Percentiles rank a stretch among this genome's conserved stretches.
Evolutionary conservation across 2,113 vertebrate genomes (phyloP).

Genomic region (Oryzias celebensis): DNA sequence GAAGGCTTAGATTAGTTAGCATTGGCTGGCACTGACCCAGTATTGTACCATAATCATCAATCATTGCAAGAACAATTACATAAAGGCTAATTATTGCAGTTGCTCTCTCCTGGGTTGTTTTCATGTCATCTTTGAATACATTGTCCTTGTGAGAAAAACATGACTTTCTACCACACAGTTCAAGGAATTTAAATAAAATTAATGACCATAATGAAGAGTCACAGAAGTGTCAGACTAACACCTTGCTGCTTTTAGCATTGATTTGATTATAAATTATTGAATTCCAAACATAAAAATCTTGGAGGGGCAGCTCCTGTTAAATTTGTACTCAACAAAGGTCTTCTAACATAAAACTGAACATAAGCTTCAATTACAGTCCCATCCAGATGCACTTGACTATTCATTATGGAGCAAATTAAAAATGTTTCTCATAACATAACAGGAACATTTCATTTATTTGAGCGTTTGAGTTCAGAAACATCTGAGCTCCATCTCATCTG

Average conservation of each 20-base stretch:
- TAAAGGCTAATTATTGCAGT: no score
- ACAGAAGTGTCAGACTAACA: neutral
- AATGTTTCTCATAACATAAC: neutral
- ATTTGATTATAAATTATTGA: no score
- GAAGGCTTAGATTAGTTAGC: no score
- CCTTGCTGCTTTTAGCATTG: neutral
- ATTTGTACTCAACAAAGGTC: no score
- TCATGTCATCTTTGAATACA: neutral
- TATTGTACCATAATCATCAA: no score
- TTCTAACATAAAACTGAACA: neutral
- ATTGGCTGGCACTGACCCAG: no score
- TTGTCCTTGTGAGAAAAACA: neutral
- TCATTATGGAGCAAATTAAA: constrained; percentile 3
- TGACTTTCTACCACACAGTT: neutral
- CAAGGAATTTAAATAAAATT: neutral
- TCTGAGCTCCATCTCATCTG: neutral
- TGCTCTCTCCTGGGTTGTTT: neutral
- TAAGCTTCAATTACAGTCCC: neutral
- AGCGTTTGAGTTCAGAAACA: neutral
- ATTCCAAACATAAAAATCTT: no score
- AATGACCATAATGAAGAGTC: no score
- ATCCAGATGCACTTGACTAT: neutral
- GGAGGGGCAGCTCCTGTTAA: no score
- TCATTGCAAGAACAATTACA: no score
- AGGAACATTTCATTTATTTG: neutral